Conservation (phyloP, 2,888 invertebrate species). For the Mythimna ferrago region DNA sequence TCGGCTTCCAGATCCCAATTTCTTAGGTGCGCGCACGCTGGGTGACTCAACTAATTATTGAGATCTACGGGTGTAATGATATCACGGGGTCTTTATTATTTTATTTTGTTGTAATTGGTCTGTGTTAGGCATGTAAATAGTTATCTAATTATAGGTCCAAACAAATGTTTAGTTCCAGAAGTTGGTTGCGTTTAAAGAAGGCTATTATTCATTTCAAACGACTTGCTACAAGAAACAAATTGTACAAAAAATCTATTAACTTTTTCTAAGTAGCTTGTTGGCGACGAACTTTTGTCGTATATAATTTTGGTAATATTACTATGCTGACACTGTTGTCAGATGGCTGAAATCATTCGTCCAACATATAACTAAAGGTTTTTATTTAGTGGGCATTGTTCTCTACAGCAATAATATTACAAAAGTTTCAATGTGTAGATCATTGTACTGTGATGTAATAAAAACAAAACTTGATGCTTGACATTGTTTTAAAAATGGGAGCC, state of each 20-base stretch:
- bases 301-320: constrained; percentile 12
- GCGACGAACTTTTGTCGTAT: constrained; percentile 21
- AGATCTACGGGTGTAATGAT: constrained; percentile 78
- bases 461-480: constrained; percentile 57
- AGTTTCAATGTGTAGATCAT: constrained; percentile 58
- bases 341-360: constrained; percentile 38
- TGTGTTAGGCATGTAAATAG: constrained; percentile 61
- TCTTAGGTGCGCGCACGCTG: constrained; percentile 73
- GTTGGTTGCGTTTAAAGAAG: constrained; percentile 42
- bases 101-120: constrained; percentile 72
- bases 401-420: constrained; percentile 54
- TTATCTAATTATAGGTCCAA: constrained; percentile 60
- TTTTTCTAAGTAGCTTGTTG: constrained; percentile 37
- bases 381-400: constrained; percentile 61
- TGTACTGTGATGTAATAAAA: constrained; percentile 61
- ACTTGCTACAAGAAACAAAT: constrained; percentile 31
- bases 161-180: constrained; percentile 56
- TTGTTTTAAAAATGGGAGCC: constrained; percentile 62
- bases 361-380: constrained; percentile 53
- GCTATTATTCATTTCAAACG: constrained; percentile 38
- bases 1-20: constrained; percentile 75
- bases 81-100: constrained; percentile 73
- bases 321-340: constrained; percentile 32
- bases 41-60: constrained; percentile 78
- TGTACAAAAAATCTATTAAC: constrained; percentile 51